phyloP scores from a whole-genome alignment of 2,113 vertebrate species.

The Menura novaehollandiae region DNA sequence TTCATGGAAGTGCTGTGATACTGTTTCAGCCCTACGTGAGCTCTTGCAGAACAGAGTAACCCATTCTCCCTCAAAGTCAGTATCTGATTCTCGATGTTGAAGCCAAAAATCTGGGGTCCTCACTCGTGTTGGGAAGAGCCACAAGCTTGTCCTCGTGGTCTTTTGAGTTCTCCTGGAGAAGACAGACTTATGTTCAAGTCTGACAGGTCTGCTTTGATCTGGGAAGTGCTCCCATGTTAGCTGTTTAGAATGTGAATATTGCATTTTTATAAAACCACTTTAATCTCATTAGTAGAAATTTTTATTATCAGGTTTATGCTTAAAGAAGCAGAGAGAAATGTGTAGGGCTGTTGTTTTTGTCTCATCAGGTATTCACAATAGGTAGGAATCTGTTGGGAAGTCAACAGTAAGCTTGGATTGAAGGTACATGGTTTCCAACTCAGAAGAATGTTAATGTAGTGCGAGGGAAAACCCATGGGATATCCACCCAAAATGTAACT shows the following conservation, averaged over 20 bases:
- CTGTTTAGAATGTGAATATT: neutral
- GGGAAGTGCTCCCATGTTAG: neutral
- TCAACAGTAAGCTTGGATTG: neutral
- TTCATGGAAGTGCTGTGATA: neutral
- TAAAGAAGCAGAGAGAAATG: neutral
- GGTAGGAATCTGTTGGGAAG: neutral
- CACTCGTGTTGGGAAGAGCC: neutral
- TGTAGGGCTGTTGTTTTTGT: neutral
- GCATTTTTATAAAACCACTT: neutral
- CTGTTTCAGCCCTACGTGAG: fast-evolving
- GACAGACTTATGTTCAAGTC: neutral
- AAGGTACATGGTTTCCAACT: neutral
- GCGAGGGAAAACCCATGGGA: neutral
- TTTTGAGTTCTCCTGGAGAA: neutral
- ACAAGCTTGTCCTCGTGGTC: neutral
- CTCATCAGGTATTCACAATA: neutral
- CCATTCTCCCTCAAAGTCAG: neutral
- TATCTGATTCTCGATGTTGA: neutral
- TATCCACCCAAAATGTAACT: neutral
- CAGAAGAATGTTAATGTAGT: neutral
- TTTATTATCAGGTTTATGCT: neutral
- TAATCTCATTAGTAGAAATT: neutral
- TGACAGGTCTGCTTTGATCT: neutral
- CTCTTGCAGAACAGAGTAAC: neutral
- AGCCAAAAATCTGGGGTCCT: neutral